These are phyloP conservation scores for Poecilobothrus nobilitatus DNA, from an alignment of 2,888 invertebrate genomes.

Conservation along the genomic window DNA sequence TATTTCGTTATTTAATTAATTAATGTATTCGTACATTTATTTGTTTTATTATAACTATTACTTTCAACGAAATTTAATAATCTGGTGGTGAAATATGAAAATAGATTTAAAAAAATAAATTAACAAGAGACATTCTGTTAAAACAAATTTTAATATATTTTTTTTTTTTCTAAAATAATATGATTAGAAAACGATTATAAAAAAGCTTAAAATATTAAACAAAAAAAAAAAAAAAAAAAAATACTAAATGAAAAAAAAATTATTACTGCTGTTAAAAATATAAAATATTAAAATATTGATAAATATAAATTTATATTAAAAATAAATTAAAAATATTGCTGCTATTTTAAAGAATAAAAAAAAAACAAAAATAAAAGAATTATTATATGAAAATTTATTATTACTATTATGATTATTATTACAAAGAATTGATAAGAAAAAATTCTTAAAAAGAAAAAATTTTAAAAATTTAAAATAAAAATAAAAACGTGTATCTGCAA, in stretches of 20 bases:
- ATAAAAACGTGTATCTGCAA: constrained; percentile 6
- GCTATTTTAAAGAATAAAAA: background rate
- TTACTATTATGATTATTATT: background rate
- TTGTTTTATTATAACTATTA: too few species aligned
- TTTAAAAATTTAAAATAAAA: background rate
- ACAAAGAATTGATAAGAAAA: background rate
- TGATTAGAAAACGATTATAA: too few species aligned
- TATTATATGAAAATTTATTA: background rate
- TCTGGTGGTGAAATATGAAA: too few species aligned
- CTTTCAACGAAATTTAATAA: too few species aligned
- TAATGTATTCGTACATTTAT: too few species aligned
- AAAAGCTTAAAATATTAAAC: too few species aligned
- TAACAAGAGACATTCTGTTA: too few species aligned
- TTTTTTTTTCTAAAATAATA: too few species aligned
- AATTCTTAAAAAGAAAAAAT: background rate
- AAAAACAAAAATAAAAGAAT: background rate
- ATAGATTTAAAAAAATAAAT: too few species aligned
- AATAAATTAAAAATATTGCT: background rate
- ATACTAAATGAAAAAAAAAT: background rate
- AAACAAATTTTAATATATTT: too few species aligned
- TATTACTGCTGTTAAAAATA: background rate
- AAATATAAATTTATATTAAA: background rate
- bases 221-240: too few species aligned
- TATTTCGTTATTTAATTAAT: too few species aligned
- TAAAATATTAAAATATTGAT: background rate